phyloP scores from a whole-genome alignment of 2,113 vertebrate genomes.

The Lanius collurio region DNA sequence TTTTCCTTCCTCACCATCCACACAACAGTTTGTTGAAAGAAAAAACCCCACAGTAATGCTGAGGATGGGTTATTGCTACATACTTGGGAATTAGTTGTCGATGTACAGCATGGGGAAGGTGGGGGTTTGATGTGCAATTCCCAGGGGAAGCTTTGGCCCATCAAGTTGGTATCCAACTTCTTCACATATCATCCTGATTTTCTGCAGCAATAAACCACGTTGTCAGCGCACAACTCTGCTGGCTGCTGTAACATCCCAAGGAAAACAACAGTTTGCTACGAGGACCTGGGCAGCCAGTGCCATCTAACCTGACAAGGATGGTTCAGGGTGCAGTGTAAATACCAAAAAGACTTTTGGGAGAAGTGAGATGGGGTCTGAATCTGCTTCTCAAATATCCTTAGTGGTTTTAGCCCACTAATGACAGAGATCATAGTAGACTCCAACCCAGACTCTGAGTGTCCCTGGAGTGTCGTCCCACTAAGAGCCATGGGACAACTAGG shows the following conservation, averaged over 20 bases:
- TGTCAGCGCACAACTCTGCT: background rate
- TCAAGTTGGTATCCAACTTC: background rate
- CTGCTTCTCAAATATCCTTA: background rate
- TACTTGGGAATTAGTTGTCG: background rate
- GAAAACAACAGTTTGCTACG: background rate
- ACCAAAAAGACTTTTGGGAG: background rate
- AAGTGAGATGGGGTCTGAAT: background rate
- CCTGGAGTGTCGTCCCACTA: background rate
- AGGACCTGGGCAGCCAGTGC: background rate
- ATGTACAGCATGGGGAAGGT: background rate
- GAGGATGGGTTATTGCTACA: slow-evolving; percentile 39
- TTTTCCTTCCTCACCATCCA: background rate
- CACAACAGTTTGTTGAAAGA: background rate
- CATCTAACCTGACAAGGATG: background rate
- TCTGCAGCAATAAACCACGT: background rate
- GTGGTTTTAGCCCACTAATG: background rate
- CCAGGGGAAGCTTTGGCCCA: background rate
- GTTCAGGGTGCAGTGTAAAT: background rate
- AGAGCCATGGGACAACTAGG: background rate
- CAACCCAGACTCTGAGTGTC: background rate
- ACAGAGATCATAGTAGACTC: background rate
- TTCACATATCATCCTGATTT: background rate
- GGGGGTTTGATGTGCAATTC: background rate
- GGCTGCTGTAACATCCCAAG: background rate
- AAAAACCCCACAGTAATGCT: background rate